Percentiles rank a stretch among this genome's conserved stretches.
phyloP scores from a whole-genome alignment of 2,888 invertebrate genomes.

The Stenodera caucasica region DNA sequence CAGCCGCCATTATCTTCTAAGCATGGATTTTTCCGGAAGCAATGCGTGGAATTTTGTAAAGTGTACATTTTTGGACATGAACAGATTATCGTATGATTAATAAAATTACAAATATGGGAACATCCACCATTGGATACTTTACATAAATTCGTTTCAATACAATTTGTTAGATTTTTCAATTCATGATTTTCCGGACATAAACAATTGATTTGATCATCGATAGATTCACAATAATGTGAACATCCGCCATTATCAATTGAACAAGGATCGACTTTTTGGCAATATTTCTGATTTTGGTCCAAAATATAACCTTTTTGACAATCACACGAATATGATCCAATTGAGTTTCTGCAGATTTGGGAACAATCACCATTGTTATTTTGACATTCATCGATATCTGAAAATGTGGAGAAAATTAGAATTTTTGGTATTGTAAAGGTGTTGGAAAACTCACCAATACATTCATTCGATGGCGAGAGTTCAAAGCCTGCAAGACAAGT shows the following conservation, averaged over 20 bases:
- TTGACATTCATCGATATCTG: constrained; percentile 45
- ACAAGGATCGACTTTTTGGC: constrained; percentile 56
- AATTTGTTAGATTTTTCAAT: constrained; percentile 48
- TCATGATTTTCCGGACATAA: constrained; percentile 54
- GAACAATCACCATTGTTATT: constrained; percentile 51
- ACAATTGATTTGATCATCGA: constrained; percentile 56
- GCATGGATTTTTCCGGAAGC: constrained; percentile 61
- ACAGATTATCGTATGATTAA: constrained; percentile 59
- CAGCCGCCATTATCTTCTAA: constrained; percentile 63
- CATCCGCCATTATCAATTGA: constrained; percentile 59
- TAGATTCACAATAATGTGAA: constrained; percentile 58
- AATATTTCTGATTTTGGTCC: constrained; percentile 49
- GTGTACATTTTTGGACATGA: constrained; percentile 59
- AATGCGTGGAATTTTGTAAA: constrained; percentile 49
- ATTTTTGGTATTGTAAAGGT: no score
- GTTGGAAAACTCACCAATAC: constrained; percentile 24
- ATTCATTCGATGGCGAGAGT: background rate
- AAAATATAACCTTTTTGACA: constrained; percentile 53
- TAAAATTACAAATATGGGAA: constrained; percentile 59
- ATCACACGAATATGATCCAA: constrained; percentile 59
- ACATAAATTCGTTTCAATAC: constrained; percentile 58
- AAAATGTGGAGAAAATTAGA: background rate
- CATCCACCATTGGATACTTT: constrained; percentile 59
- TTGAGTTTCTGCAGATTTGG: constrained; percentile 55
- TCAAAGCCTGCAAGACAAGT: constrained; percentile 19